Evolutionary conservation across 2,888 invertebrate genomes (phyloP), one percentile per base, ranked within the genome.

Genomic region (Monochamus alternatus): DNA sequence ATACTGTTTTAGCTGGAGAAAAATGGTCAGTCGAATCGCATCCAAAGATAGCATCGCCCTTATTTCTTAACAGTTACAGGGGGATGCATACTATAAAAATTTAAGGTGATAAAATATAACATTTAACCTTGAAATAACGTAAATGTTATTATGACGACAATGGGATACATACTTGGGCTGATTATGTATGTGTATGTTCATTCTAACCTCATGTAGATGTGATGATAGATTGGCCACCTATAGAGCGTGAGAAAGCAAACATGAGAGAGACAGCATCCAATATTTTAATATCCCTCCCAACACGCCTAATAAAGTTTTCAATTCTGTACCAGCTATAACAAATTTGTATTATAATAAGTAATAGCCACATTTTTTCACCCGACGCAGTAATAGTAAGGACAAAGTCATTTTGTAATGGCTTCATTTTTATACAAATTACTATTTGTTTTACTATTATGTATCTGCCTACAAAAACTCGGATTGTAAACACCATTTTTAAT

Each of bases 401-500:
- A n/a, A 12, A 7, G 55, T n/a, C 12, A 55, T 55, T 55, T 55
- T 55, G 55, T 55, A 55, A 55, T 55, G 55, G 55, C 22, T 55
- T 14, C 55, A 55, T 55, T 55, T 55, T 55, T 55, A 55, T 55
- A 55, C 55, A 55, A 55, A 55, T 55, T 55, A 55, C 47, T 55
- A 14, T 55, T 55, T 55, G n/a, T n/a, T 55, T 55, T 55, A 14
- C n/a, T 55, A 55, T n/a, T 14, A 55, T 12, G n/a, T 55, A 14
- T n/a, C 55, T n/a, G 55, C 55, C 55, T n/a, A 55, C 55, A 55
- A 55, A 55, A 55, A 55, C 55, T 55, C 55, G 55, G 7, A 55
- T 55, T 55, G 55, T 55, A 55, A 55, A 55, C 22, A 55, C n/a
- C 55, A 55, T 55, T 55, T 55, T 55, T 55, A 55, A 55, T 55